Percentiles rank a stretch among this genome's conserved stretches.
Conservation (phyloP, 2,113 vertebrate species). For the Loxodonta africana region DNA sequence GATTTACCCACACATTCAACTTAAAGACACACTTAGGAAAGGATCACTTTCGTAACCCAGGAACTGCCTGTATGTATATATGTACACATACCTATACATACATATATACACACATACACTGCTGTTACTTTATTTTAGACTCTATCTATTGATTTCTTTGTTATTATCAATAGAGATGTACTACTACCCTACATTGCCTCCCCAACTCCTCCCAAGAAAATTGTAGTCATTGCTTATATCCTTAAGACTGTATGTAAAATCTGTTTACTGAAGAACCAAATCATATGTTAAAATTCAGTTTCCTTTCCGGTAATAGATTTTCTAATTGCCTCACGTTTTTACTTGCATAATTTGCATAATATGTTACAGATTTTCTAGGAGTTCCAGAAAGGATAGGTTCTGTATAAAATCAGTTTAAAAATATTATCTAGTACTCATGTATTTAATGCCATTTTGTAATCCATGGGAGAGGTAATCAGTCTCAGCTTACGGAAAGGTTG, state of each 20-base stretch:
- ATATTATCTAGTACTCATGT: not conserved
- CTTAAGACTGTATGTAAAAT: not conserved
- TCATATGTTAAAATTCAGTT: not conserved
- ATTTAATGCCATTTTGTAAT: slow-evolving; percentile 19
- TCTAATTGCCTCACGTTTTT: slow-evolving; percentile 28
- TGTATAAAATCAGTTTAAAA: slow-evolving; percentile 47
- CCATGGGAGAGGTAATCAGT: not conserved
- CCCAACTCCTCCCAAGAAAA: not conserved
- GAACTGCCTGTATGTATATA: no score
- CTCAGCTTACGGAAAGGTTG: not conserved
- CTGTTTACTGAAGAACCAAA: not conserved
- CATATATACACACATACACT: not conserved
- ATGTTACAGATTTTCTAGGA: slow-evolving; percentile 22
- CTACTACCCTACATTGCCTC: not conserved
- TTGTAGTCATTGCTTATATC: not conserved
- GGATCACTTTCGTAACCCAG: no score
- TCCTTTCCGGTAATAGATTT: slow-evolving; percentile 23
- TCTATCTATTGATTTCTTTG: not conserved
- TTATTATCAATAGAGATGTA: not conserved
- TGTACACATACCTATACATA: no score
- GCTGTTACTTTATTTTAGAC: not conserved
- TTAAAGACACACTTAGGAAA: no score
- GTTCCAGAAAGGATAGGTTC: slow-evolving; percentile 44
- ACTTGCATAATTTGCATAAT: slow-evolving; percentile 28
- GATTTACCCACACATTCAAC: no score